Evolutionary conservation across 1,140 invertebrate species (phyloP).

Genomic region (Lepidurus arcticus): DNA sequence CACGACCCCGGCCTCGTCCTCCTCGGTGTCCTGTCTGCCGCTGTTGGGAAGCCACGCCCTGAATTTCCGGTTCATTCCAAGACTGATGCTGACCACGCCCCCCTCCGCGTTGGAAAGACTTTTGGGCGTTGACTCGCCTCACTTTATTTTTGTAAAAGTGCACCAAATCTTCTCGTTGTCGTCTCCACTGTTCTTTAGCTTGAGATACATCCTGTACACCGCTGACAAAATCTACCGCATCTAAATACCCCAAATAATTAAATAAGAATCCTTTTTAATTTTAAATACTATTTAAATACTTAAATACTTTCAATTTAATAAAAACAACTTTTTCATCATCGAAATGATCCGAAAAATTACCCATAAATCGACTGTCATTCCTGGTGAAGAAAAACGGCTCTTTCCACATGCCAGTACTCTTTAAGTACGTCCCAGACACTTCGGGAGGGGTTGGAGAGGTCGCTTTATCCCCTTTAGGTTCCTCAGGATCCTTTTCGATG

Average conservation of each 20-base stretch:
- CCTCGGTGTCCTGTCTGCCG: not conserved
- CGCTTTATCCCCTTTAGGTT: not conserved
- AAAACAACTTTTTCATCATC: too few species aligned
- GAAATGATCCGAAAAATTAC: not conserved
- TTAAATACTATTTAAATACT: too few species aligned
- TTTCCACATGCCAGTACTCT: conserved; percentile 29
- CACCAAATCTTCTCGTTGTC: conserved; percentile 6
- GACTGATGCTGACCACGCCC: not conserved
- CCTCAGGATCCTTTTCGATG: not conserved
- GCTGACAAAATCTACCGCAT: conserved; percentile 21
- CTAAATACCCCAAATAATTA: conserved; percentile 7
- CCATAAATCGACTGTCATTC: conserved; percentile 23
- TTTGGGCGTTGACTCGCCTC: conserved; percentile 4
- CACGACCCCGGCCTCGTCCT: not conserved
- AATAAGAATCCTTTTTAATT: not conserved
- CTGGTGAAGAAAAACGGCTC: conserved; percentile 27
- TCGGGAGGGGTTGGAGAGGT: too few species aligned
- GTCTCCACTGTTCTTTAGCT: not conserved
- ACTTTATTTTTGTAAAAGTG: conserved; percentile 30
- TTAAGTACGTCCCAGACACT: not conserved
- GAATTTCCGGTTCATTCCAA: not conserved
- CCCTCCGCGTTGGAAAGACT: not conserved
- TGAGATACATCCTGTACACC: not conserved
- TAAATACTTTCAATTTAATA: too few species aligned
- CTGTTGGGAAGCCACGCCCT: not conserved